These are phyloP conservation scores for Synchiropus splendidus DNA, from an alignment of 2,113 vertebrate genomes.

Conservation along the genomic window DNA sequence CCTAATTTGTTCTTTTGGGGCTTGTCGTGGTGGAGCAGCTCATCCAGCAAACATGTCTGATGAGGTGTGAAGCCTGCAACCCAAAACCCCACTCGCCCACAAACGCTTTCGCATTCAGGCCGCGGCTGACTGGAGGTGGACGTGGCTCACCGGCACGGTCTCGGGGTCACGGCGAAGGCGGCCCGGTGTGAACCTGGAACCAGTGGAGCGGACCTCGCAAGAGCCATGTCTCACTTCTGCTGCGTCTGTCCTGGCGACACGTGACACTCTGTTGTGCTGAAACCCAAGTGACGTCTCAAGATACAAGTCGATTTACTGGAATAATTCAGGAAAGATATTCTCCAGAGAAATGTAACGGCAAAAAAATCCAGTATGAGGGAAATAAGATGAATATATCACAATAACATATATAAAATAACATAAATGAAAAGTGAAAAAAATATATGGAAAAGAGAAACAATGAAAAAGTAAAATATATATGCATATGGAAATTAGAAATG, in stretches of 20 bases:
- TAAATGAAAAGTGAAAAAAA: too few species aligned
- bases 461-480: too few species aligned
- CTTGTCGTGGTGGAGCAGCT: constrained; percentile 58
- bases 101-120: constrained; percentile 29
- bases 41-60: constrained; percentile 58
- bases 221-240: constrained; percentile 12
- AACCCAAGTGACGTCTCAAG: too few species aligned
- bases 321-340: not conserved
- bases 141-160: constrained; percentile 22
- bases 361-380: not conserved
- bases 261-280: too few species aligned
- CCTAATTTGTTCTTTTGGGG: constrained; percentile 61
- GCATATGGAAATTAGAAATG: too few species aligned
- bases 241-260: too few species aligned
- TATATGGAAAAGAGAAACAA: too few species aligned
- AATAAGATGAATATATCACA: not conserved
- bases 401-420: not conserved
- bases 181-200: constrained; percentile 26
- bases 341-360: too few species aligned
- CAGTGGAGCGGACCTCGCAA: constrained; percentile 19
- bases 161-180: constrained; percentile 30
- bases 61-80: constrained; percentile 57
- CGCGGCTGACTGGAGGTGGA: constrained; percentile 28
- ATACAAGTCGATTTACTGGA: too few species aligned
- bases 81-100: constrained; percentile 45